Base-by-base conservation (phyloP, 2,888 invertebrate genomes). In the Ichneumon xanthorius region DNA sequence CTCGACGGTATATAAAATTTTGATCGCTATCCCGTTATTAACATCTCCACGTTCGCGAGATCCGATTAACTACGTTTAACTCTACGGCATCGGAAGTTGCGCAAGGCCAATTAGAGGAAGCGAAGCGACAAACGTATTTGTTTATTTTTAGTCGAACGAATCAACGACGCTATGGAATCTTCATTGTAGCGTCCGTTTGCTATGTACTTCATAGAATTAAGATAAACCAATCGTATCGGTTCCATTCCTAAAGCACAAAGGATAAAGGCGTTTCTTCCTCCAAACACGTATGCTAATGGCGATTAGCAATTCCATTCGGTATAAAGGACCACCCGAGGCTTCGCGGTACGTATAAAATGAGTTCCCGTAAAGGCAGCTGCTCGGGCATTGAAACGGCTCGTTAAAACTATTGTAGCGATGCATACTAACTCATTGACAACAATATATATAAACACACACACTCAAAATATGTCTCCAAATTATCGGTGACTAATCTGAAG, bases 261-360 rank as follows among this genome's bases (percentile, higher is more conserved):
- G 70, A 76, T 65, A 67, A 65, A 73, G 45, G 22, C 75, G 67
- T 80, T 61, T 82, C 55, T 67, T 63, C 37, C 30, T 80, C 76
- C 45, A 78, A 82, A 65, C 76, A 53, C 40, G 61, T 58, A 80
- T 82, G 76, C 80, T 85, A 80, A 80, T 82, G 72, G 77, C 85
- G 77, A 73, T 37, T 50, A 68, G 73, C 72, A 82, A 82, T 82
- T 58, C 63, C 72, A 77, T 53, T 45, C 72, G 45, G 40, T 67
- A 40, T 71, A 72, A 53, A 79, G 85, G 76, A 22, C 19, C 9
- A 4, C 26, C 48, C 16, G 50, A 58, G 61, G 40, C 50, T 61
- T 33, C 53, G 33, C 53, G 53, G n/a, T 53, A 53, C 19, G 6
- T 55, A 55, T 7, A 19, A 55, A 55, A 55, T 19, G 4, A 55